Conservation (phyloP, 1,140 invertebrate genomes). For the Trachymyrmex cornetzi region DNA sequence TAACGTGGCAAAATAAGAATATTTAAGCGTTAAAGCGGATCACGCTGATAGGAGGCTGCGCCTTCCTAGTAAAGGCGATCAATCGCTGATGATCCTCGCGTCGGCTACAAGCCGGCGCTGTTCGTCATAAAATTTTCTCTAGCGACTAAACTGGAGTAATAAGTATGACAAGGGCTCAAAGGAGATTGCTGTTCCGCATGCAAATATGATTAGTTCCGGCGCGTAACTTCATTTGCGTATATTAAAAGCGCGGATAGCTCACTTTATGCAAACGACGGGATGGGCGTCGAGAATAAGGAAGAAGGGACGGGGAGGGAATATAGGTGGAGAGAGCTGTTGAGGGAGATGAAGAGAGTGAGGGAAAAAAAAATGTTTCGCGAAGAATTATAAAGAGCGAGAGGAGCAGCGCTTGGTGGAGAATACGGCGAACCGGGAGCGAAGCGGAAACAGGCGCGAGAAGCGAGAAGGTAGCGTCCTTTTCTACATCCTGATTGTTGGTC, state of each 20-base stretch:
- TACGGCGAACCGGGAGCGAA: neutral
- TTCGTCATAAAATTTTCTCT: slow-evolving; percentile 65
- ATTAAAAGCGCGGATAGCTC: slow-evolving; percentile 83
- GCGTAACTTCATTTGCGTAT: slow-evolving; percentile 85
- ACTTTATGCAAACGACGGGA: slow-evolving; percentile 81
- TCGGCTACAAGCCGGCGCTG: slow-evolving; percentile 2
- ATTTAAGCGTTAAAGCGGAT: neutral
- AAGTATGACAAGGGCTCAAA: slow-evolving; percentile 80
- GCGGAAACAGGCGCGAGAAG: neutral
- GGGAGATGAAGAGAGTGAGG: slow-evolving; percentile 60
- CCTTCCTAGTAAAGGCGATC: slow-evolving; percentile 20
- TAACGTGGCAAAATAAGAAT: slow-evolving; percentile 12
- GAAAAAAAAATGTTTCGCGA: slow-evolving; percentile 72
- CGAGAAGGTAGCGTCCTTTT: slow-evolving; percentile 16
- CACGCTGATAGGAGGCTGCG: neutral
- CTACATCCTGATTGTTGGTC: slow-evolving; percentile 67
- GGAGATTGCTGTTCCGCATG: slow-evolving; percentile 83
- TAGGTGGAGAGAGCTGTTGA: slow-evolving; percentile 21
- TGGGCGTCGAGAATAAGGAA: slow-evolving; percentile 47
- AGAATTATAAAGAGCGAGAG: slow-evolving; percentile 67
- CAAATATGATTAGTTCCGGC: slow-evolving; percentile 86
- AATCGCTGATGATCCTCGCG: slow-evolving; percentile 37
- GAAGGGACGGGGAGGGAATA: neutral
- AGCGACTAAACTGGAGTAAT: slow-evolving; percentile 74
- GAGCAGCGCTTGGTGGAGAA: slow-evolving; percentile 34